A percentile compares a stretch with the other conserved stretches of the same genome.
Conservation (phyloP, 2,113 vertebrate genomes). For the human region GRCh38 chr2:227708501-227709000, state of each 20-base stretch:
- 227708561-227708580: too few relatives aligned
- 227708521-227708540: too few relatives aligned
- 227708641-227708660: neutral
- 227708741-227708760: neutral
- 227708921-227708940: neutral
- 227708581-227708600: too few relatives aligned
- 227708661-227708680: neutral
- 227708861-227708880: neutral
- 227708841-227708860: neutral
- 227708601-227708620: neutral
- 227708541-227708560: too few relatives aligned
- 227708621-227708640: neutral
- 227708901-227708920: neutral
- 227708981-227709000: neutral
- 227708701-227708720: neutral
- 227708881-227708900: neutral
- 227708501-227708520: too few relatives aligned
- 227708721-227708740: neutral
- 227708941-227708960: neutral
- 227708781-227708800: neutral
- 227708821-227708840: neutral
- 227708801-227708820: neutral
- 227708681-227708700: neutral
- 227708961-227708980: neutral
- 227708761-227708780: neutral